Percentiles rank a stretch among this genome's conserved stretches.
These are phyloP conservation scores for Anguilla obscura DNA, from an alignment of 2,797 vertebrate species.

Conservation along the genomic window DNA sequence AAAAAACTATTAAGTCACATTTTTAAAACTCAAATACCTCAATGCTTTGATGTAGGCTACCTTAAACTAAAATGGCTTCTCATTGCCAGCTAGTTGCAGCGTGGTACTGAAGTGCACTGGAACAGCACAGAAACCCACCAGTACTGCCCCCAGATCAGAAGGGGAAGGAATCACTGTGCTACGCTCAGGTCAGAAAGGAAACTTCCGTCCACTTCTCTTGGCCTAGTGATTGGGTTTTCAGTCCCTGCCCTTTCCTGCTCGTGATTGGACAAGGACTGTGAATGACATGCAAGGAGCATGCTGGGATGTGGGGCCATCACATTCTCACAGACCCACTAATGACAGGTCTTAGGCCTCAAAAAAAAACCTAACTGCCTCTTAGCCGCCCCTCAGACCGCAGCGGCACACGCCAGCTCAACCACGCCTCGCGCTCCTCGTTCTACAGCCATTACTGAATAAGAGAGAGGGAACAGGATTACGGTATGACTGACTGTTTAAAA, in stretches of 20 bases:
- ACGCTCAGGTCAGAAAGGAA: no score
- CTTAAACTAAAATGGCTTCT: no score
- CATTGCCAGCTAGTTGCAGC: no score
- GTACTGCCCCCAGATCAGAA: no score
- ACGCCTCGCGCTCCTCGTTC: not conserved
- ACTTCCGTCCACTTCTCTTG: no score
- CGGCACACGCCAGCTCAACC: not conserved
- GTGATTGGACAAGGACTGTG: not conserved
- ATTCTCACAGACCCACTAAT: constrained; percentile 1
- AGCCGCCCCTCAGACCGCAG: not conserved
- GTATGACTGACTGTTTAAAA: no score
- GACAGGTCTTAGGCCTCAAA: not conserved
- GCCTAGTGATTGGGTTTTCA: not conserved
- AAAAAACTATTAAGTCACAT: no score
- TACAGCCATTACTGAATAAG: not conserved
- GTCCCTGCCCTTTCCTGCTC: not conserved
- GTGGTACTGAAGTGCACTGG: no score
- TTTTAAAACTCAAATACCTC: no score
- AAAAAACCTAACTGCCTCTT: not conserved
- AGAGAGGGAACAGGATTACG: not conserved
- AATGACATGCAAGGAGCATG: not conserved
- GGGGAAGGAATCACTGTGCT: no score
- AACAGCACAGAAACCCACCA: no score
- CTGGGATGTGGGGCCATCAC: not conserved
- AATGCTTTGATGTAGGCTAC: no score